Percentiles rank a stretch among this genome's conserved stretches.
These are phyloP conservation scores for Drosophila biarmipes DNA, from an alignment of 1,140 invertebrate genomes.

Conservation along the genomic window DNA sequence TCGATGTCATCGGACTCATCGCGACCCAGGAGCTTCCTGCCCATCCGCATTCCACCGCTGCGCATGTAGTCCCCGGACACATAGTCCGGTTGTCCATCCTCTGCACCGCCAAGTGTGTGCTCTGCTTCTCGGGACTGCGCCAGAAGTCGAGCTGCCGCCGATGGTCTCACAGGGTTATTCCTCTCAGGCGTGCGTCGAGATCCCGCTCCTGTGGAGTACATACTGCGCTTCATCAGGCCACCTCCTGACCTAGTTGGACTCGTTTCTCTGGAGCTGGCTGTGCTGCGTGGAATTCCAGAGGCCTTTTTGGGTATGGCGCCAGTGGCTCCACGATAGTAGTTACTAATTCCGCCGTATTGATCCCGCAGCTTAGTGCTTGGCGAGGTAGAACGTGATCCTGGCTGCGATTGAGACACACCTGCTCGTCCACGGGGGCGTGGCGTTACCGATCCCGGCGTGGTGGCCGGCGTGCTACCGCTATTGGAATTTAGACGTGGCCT, in stretches of 20 bases:
- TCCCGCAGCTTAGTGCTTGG: conserved; percentile 91
- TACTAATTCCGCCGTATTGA: conserved; percentile 84
- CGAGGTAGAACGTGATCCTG: conserved; percentile 91
- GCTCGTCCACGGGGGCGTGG: conserved; percentile 86
- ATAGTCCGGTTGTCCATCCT: conserved; percentile 54
- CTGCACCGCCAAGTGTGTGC: conserved; percentile 89
- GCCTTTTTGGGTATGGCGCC: conserved; percentile 85
- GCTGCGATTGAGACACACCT: conserved; percentile 95
- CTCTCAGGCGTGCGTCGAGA: conserved; percentile 85
- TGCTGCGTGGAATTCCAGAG: conserved; percentile 90
- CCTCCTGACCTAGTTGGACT: conserved; percentile 85
- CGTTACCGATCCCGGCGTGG: conserved; percentile 85
- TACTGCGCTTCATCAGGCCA: conserved; percentile 74
- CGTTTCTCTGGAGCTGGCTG: conserved; percentile 89
- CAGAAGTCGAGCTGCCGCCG: conserved; percentile 92
- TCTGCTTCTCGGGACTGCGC: conserved; percentile 96
- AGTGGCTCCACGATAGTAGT: conserved; percentile 78
- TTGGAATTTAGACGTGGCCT: conserved; percentile 60
- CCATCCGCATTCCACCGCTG: conserved; percentile 68
- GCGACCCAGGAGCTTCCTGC: conserved; percentile 82
- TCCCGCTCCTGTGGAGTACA: conserved; percentile 68
- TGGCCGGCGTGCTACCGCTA: conserved; percentile 76
- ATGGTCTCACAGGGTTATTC: conserved; percentile 86
- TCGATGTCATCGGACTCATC: conserved; percentile 94
- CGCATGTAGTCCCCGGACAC: conserved; percentile 66